Evolutionary conservation across 2,888 invertebrate species (phyloP), one percentile per base, ranked within the genome.

Genomic region (Nephrotoma guestfalica): DNA sequence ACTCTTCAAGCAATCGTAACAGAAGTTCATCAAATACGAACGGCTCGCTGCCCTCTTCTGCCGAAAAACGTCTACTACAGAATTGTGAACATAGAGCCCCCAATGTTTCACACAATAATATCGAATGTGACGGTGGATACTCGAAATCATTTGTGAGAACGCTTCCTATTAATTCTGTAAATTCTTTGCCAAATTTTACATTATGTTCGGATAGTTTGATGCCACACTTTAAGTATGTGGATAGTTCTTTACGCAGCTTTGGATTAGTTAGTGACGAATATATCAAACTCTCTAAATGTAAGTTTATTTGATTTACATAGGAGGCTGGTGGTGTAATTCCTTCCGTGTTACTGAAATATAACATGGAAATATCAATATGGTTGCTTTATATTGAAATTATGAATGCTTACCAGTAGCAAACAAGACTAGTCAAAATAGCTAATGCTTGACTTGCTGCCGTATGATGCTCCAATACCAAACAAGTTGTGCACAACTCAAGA

Each of bases 101-200:
- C 15, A 96, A 90, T 0, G 96, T 94, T 91, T 96, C 95, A 89
- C 96, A 96, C 51, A 96, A 91, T 7, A 94, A 91, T 40, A 93
- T 90, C 0, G 90, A 89, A 87, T 91, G 91, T 6, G 89, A 89
- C 0, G 89, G 88, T 0, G 91, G 90, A 88, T 91, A 91, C 9
- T 88, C 89, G 11, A 90, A 89, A 86, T 90, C 89, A 86, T 91
- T 91, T 0, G 90, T 91, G 9, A 92, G 88, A 4, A 91, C 88
- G 86, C 90, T 90, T n/a, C 94, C 94, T 86, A 95, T 92, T 85
- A 94, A 92, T 87, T 94, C 93, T 5, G 95, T 94, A 90, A 95
- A 95, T 87, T 93, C 92, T 5, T 93, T 92, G 87, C 95, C 94
- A 89, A 95, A 93, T 87, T 93, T 93, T 0, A 92, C 92, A 88